phyloP scores from a whole-genome alignment of 2,113 vertebrate genomes.

The Eublepharis macularius region DNA sequence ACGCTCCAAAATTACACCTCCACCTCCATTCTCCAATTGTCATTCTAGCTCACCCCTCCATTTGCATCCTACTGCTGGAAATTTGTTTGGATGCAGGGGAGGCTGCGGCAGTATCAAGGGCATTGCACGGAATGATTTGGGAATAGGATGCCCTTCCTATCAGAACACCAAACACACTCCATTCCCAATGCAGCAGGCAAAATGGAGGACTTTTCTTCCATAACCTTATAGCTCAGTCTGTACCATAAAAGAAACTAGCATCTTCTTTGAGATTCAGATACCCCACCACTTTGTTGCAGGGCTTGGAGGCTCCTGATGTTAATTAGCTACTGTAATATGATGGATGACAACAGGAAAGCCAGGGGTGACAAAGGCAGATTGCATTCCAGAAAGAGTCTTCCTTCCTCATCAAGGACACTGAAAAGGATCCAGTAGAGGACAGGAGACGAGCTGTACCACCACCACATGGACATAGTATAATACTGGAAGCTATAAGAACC shows the following conservation, averaged over 20 bases:
- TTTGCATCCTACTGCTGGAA: constrained; percentile 55
- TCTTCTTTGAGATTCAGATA: constrained; percentile 39
- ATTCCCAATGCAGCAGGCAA: not conserved
- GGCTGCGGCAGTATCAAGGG: constrained; percentile 64
- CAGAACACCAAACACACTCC: constrained; percentile 14
- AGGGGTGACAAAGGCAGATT: constrained; percentile 51
- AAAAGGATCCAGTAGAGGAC: constrained; percentile 46
- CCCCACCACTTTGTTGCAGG: constrained; percentile 24
- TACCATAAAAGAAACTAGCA: constrained; percentile 28
- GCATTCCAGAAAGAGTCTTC: constrained; percentile 26
- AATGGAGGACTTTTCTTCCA: not conserved
- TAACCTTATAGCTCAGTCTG: constrained; percentile 5
- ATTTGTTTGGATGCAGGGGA: constrained; percentile 56
- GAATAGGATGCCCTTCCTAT: not conserved
- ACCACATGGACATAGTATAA: not conserved
- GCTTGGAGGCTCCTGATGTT: constrained; percentile 44
- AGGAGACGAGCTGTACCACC: constrained; percentile 25
- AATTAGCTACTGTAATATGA: constrained; percentile 54
- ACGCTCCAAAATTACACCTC: not conserved
- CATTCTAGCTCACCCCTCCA: constrained; percentile 58
- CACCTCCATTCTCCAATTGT: constrained; percentile 48
- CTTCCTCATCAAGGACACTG: constrained; percentile 56
- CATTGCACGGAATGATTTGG: constrained; percentile 46
- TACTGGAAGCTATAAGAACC: not conserved
- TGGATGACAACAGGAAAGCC: constrained; percentile 50